phyloP scores from a whole-genome alignment of 2,888 invertebrate genomes.

The Hirtodrosophila confusa region DNA sequence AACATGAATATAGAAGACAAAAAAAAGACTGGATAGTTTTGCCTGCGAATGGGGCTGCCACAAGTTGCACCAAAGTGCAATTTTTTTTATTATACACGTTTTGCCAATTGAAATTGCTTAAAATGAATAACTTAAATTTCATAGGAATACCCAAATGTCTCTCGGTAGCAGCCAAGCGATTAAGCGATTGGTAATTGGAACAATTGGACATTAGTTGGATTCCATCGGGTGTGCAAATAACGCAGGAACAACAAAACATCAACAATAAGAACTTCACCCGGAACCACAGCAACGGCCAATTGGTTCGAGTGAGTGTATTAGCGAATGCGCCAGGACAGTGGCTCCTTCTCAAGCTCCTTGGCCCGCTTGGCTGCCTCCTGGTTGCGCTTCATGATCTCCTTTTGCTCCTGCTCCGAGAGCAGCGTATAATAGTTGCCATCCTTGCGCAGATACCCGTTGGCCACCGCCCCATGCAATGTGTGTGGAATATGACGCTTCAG shows the following conservation, averaged over 20 bases:
- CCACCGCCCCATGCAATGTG: slow-evolving; percentile 49
- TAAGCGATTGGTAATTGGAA: slow-evolving; percentile 6
- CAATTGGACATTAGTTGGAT: slow-evolving; percentile 11
- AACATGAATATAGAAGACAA: too few species aligned
- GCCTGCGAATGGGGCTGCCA: too few species aligned
- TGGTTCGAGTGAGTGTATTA: slow-evolving; percentile 19
- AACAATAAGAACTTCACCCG: slow-evolving; percentile 17
- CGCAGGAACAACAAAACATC: slow-evolving; percentile 27
- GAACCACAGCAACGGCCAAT: slow-evolving; percentile 12
- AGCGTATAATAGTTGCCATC: slow-evolving; percentile 55
- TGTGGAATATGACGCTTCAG: slow-evolving; percentile 64
- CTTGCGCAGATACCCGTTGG: slow-evolving; percentile 59
- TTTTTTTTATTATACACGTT: background rate
- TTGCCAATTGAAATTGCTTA: slow-evolving; percentile 40
- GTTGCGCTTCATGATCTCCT: slow-evolving; percentile 53
- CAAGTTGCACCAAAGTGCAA: too few species aligned
- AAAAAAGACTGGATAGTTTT: too few species aligned
- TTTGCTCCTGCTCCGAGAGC: slow-evolving; percentile 56
- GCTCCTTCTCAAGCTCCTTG: slow-evolving; percentile 65
- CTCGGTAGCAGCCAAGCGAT: slow-evolving; percentile 16
- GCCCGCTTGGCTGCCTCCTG: slow-evolving; percentile 60
- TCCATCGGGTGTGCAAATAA: slow-evolving; percentile 12
- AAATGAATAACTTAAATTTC: slow-evolving; percentile 49
- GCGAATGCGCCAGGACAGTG: slow-evolving; percentile 67
- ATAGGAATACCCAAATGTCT: slow-evolving; percentile 37